Percentiles rank a stretch among this genome's conserved stretches.
These are phyloP conservation scores for Potorous gilbertii DNA, from an alignment of 2,797 vertebrate genomes.

Conservation along the genomic window DNA sequence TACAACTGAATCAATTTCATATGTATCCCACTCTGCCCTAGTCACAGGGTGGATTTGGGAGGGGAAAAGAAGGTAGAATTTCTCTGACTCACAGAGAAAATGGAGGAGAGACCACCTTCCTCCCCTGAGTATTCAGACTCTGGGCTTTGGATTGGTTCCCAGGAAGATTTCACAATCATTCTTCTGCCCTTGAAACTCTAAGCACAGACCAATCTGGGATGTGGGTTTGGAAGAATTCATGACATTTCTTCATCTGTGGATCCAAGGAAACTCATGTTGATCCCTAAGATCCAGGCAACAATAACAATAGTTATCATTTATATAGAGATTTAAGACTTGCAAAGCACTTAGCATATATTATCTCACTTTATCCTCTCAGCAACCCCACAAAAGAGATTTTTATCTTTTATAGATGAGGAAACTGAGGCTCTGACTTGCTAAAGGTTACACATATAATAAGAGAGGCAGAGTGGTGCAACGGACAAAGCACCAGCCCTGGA, in stretches of 20 bases:
- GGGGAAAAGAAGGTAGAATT: background rate
- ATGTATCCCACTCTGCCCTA: background rate
- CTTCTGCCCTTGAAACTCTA: background rate
- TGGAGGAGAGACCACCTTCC: background rate
- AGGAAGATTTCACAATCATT: background rate
- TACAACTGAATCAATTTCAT: background rate
- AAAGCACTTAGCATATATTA: background rate
- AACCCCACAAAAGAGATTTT: background rate
- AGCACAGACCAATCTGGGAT: background rate
- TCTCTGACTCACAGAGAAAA: background rate
- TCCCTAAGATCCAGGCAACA: background rate
- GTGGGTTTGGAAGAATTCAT: background rate
- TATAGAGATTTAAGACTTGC: background rate
- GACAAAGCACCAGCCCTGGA: background rate
- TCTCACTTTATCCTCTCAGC: background rate
- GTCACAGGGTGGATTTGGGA: background rate
- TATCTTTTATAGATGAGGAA: background rate
- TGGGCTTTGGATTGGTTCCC: background rate
- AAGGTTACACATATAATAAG: background rate
- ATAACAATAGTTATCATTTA: background rate
- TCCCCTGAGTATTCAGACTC: background rate
- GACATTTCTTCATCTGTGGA: background rate
- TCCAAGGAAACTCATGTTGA: background rate
- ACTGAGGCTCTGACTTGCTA: background rate
- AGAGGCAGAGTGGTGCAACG: background rate